phyloP scores from a whole-genome alignment of 1,140 invertebrate species.

The Physella acuta region DNA sequence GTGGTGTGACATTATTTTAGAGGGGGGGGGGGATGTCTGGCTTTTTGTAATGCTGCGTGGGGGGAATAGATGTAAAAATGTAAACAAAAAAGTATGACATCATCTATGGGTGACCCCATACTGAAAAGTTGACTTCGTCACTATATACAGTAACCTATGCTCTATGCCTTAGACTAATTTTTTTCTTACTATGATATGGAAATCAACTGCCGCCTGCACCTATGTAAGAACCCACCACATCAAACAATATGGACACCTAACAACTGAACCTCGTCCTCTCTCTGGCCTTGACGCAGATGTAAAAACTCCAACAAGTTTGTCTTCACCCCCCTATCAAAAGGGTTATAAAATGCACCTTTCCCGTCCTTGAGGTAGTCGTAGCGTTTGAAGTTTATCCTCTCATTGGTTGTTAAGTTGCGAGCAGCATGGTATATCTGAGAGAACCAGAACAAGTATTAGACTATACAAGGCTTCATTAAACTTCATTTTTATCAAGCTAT shows the following conservation, averaged over 20 bases:
- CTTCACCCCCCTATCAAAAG: constrained; percentile 81
- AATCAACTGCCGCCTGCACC: neutral
- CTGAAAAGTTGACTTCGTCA: neutral
- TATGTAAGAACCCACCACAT: constrained; percentile 3
- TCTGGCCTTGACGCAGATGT: constrained; percentile 51
- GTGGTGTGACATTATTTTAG: too few relatives aligned
- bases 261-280: constrained; percentile 43
- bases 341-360: constrained; percentile 83
- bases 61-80: too few relatives aligned
- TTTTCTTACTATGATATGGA: neutral
- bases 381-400: constrained; percentile 89
- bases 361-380: constrained; percentile 86
- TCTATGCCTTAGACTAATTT: neutral
- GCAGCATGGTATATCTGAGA: constrained; percentile 55
- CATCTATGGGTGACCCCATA: too few relatives aligned
- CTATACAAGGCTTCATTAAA: too few relatives aligned
- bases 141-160: neutral
- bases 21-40: too few relatives aligned
- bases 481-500: too few relatives aligned
- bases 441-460: too few relatives aligned
- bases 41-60: too few relatives aligned
- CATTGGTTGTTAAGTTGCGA: constrained; percentile 90
- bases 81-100: too few relatives aligned
- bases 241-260: constrained; percentile 33
- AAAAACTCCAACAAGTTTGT: constrained; percentile 88